Evolutionary conservation across 2,888 invertebrate genomes (phyloP), one percentile per base, ranked within the genome.

Genomic region (Troilus luridus): DNA sequence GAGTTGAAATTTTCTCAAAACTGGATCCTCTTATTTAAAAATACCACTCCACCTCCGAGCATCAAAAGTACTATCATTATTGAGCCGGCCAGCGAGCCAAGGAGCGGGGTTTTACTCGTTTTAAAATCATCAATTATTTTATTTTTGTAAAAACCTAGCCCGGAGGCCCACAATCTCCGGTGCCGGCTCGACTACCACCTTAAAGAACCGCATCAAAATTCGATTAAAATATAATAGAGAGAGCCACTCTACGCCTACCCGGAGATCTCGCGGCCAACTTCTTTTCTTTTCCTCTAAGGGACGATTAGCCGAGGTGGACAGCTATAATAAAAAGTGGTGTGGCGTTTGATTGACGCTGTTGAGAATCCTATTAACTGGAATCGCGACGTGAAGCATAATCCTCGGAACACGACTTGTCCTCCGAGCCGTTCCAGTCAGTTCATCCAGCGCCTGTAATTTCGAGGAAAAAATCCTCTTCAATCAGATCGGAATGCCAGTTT

Each of bases 401-500:
- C 81, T 54, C 3, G 54, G 81, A 54, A 56, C 56, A 85, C 85
- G 85, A 56, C 85, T 54, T 60, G 41, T 89, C 64, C 62, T 41
- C n/a, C 14, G n/a, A 56, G 60, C 41, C n/a, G 17, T 27, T 62
- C 64, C 89, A 62, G 89, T 60, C 58, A 17, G 27, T 41, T 21
- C 64, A 89, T 64, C 64, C 67, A 41, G 67, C 27, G 85, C 85
- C 41, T 89, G 89, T 89, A 89, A 89, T 89, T 89, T 89, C 62
- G 64, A 89, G 64, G 62, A 89, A 89, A 89, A 89, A 89, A 62
- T 54, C 67, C 64, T 54, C 62, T 89, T 64, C 89, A 89, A 89
- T 89, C 89, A 89, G 60, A 89, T 64, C 89, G 89, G 89, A 89
- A 89, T 89, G 89, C 89, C 64, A 67, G 59, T 89, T 58, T 85